Percentiles rank a stretch among this genome's conserved stretches.
phyloP scores from a whole-genome alignment of 1,140 invertebrate species.

The Drosophila biarmipes region DNA sequence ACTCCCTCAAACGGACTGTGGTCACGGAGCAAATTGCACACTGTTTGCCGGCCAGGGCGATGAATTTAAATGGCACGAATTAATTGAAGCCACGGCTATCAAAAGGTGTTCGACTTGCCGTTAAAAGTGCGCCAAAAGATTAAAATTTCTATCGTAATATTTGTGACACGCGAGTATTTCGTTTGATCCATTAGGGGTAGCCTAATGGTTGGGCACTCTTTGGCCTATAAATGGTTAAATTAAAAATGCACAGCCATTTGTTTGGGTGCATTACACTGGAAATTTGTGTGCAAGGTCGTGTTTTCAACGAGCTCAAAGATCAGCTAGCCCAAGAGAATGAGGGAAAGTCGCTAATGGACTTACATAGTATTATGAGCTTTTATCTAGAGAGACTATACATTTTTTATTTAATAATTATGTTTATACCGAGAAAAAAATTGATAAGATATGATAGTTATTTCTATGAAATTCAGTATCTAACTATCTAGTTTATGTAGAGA shows the following conservation, averaged over 20 bases:
- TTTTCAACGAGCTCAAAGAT: not conserved
- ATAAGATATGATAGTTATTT: no score
- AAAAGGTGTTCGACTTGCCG: slow-evolving; percentile 46
- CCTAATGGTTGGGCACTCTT: slow-evolving; percentile 13
- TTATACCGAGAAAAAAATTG: no score
- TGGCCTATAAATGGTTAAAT: slow-evolving; percentile 20
- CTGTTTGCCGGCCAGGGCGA: slow-evolving; percentile 28
- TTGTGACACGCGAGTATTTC: not conserved
- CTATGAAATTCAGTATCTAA: no score
- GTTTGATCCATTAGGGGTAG: slow-evolving; percentile 11
- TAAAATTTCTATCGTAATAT: slow-evolving; percentile 7
- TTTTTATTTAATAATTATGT: not conserved
- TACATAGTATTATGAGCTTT: not conserved
- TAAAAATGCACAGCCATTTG: slow-evolving; percentile 23
- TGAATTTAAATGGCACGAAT: slow-evolving; percentile 52
- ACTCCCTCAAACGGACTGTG: slow-evolving; percentile 41
- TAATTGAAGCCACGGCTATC: slow-evolving; percentile 37
- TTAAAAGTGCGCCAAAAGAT: slow-evolving; percentile 21
- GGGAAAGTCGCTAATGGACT: not conserved
- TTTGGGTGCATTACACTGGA: slow-evolving; percentile 26
- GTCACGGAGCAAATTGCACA: slow-evolving; percentile 4
- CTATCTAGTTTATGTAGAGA: not conserved
- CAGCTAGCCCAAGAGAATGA: not conserved
- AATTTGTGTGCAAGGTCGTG: slow-evolving; percentile 30
- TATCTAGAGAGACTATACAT: no score